A percentile compares a stretch with the other conserved stretches of the same genome.
Evolutionary conservation across 2,797 vertebrate species (phyloP).

Genomic region (Falco naumanni): DNA sequence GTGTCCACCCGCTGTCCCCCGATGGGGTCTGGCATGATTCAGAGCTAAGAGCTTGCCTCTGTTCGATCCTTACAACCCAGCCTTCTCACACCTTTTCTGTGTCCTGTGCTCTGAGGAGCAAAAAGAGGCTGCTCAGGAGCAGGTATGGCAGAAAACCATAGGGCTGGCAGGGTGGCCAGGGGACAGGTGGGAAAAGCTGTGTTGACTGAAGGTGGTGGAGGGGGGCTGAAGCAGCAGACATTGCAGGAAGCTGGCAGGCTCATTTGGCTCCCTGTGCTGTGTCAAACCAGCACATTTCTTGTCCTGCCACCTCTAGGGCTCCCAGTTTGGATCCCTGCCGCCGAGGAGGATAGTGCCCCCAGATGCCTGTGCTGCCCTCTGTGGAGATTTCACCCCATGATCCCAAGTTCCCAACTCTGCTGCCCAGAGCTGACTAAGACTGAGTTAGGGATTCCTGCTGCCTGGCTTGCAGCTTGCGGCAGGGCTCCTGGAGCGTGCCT

Average conservation of each 20-base stretch:
- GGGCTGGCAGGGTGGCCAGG: not conserved
- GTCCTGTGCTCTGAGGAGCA: not conserved
- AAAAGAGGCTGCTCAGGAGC: not conserved
- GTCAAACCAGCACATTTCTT: not conserved
- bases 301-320: not conserved
- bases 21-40: not conserved
- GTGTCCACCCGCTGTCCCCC: not conserved
- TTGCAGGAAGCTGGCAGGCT: not conserved
- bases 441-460: not conserved
- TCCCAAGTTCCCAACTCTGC: not conserved
- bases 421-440: not conserved
- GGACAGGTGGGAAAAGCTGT: not conserved
- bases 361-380: not conserved
- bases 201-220: not conserved
- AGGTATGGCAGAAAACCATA: not conserved
- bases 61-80: not conserved
- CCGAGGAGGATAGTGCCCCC: not conserved
- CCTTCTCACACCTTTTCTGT: not conserved
- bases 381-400: not conserved
- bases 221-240: not conserved
- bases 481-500: not conserved
- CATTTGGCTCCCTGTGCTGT: not conserved
- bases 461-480: accelerated
- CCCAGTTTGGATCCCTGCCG: not conserved
- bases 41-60: not conserved